Percentiles rank a stretch among this genome's conserved stretches.
Evolutionary conservation across 1,140 invertebrate genomes (phyloP).

Genomic region (Drosophila jambulina): DNA sequence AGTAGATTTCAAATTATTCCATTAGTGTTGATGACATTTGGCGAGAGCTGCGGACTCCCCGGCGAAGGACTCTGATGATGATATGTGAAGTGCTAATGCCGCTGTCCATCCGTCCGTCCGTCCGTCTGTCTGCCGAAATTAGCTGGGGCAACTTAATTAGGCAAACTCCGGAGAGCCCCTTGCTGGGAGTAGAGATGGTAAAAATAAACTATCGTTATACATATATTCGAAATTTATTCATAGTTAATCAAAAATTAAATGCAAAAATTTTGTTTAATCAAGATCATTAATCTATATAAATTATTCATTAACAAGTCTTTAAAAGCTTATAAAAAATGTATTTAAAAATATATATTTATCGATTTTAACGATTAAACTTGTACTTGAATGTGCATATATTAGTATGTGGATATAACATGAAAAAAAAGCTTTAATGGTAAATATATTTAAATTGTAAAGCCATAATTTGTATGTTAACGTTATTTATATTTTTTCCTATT

Average conservation of each 20-base stretch:
- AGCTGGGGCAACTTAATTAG: conserved; percentile 53
- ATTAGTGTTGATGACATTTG: conserved; percentile 81
- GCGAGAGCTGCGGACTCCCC: conserved; percentile 21
- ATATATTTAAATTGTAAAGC: too few relatives aligned
- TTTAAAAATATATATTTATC: too few relatives aligned
- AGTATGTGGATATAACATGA: too few relatives aligned
- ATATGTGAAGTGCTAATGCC: conserved; percentile 74
- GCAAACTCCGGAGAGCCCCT: conserved; percentile 2
- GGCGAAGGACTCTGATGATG: conserved; percentile 43
- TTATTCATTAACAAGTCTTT: too few relatives aligned
- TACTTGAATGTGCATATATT: too few relatives aligned
- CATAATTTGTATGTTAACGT: too few relatives aligned
- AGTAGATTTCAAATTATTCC: conserved; percentile 84
- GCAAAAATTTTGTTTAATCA: background rate
- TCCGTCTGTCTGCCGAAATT: conserved; percentile 37
- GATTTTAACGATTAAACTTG: too few relatives aligned
- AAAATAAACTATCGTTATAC: background rate
- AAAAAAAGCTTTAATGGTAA: too few relatives aligned
- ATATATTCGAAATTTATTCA: background rate
- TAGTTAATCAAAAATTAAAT: too few relatives aligned
- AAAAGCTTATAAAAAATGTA: too few relatives aligned
- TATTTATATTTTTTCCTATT: too few relatives aligned
- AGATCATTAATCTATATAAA: background rate
- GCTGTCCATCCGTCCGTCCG: conserved; percentile 2
- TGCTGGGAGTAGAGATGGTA: conserved; percentile 4